Conservation (phyloP, 2,113 vertebrate species). For the Aix galericulata region DNA sequence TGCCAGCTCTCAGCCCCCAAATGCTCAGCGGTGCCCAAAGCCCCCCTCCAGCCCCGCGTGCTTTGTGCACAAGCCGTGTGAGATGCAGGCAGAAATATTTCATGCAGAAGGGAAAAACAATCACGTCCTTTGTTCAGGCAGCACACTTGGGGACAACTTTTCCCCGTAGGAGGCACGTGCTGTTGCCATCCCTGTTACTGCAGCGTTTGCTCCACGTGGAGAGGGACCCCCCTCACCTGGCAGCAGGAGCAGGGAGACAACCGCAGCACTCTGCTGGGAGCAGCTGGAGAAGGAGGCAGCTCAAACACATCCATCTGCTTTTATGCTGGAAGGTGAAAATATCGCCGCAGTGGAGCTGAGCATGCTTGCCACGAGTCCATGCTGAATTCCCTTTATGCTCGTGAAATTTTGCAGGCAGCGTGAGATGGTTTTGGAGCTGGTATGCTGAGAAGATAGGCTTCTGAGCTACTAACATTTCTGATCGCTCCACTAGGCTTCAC, state of each 20-base stretch:
- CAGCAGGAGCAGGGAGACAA: not conserved
- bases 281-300: not conserved
- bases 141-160: not conserved
- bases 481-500: not conserved
- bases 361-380: not conserved
- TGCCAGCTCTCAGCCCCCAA: not conserved
- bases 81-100: not conserved
- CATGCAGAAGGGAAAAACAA: not conserved
- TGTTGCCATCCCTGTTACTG: not conserved
- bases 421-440: not conserved
- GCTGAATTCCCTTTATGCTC: accelerated
- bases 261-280: not conserved
- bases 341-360: not conserved
- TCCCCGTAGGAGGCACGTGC: accelerated
- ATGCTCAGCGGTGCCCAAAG: not conserved
- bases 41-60: not conserved
- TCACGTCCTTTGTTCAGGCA: not conserved
- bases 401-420: not conserved
- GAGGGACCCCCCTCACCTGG: not conserved
- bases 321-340: not conserved
- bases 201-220: no score
- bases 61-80: not conserved
- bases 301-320: accelerated
- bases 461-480: not conserved
- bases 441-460: not conserved